Evolutionary conservation across 2,113 vertebrate species (phyloP), one percentile per base, ranked within the genome.

Genomic region (human (Homo sapiens)): DNA sequence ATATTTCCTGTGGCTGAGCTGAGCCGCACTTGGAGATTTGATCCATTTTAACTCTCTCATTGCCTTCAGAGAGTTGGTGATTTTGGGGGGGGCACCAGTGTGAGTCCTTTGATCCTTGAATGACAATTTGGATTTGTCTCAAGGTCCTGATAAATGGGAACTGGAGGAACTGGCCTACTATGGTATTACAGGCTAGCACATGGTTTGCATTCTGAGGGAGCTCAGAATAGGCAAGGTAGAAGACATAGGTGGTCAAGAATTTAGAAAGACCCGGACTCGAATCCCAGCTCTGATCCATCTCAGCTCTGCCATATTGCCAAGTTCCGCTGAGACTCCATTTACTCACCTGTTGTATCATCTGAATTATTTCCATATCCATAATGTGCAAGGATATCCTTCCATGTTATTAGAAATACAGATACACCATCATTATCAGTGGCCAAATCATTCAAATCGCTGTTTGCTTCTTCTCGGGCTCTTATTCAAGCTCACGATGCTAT

Each of bases 41-140:
- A 90, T 40, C 38, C 30, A 1, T 72, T 18, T 85, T 73, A 75
- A 92, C 87, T 73, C 94, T 59, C 64, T 96, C 92, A 32, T 64
- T 59, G 66, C 93, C 61, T 32, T 43, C 38, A 6, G 55, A 10
- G 18, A 55, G 22, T 55, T n/a, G 38, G 50, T 45, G 80, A 38
- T 50, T 78, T 82, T 57, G 2, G 18, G 40, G 23, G 40, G 38
- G 38, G 2, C 40, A n/a, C 8, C 27, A 40, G 11, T 25, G 10
- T 90, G 76, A 91, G 70, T 43, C 55, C 52, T 70, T 25, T 52
- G 55, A 66, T 81, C 59, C 17, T 20, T 73, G 70, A 87, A 73
- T 78, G 76, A 87, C 8, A 64, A n/a, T 17, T 64, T 90, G 38
- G 7, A 20, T 82, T 38, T 48, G 40, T 2, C 1, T 55, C 68